Conservation (phyloP, 2,888 invertebrate genomes). For the Stomorhina lunata region DNA sequence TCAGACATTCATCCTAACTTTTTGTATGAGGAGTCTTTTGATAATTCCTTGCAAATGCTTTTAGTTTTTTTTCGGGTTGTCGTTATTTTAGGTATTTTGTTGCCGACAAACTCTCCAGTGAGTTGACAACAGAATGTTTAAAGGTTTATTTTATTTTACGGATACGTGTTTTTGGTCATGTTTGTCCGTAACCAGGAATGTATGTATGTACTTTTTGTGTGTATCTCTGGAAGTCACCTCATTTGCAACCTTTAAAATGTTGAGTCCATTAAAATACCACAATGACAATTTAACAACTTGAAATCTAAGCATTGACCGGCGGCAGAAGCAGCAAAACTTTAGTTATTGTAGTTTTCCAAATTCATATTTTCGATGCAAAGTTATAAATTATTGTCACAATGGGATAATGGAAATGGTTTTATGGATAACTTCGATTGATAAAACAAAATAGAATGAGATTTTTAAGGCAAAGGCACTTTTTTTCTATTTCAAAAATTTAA, state of each 20-base stretch:
- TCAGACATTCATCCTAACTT: not conserved
- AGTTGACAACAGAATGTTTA: conserved; percentile 58
- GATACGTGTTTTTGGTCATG: not conserved
- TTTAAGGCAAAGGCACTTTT: no score
- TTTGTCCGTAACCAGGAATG: not conserved
- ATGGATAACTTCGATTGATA: not conserved
- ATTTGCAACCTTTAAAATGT: conserved; percentile 58
- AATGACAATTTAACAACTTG: conserved; percentile 55
- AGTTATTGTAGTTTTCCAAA: not conserved
- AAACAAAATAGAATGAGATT: not conserved
- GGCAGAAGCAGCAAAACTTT: conserved; percentile 25
- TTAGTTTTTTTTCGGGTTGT: conserved; percentile 17
- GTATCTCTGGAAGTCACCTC: conserved; percentile 41
- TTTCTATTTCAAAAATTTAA: no score
- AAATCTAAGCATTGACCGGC: conserved; percentile 47
- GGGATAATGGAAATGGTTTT: not conserved
- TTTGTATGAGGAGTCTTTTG: conserved; percentile 3
- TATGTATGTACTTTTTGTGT: not conserved
- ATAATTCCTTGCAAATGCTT: conserved; percentile 41
- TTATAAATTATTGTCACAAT: conserved; percentile 53
- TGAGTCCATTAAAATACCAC: conserved; percentile 61
- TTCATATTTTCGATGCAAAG: conserved; percentile 20
- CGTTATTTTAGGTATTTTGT: conserved; percentile 9
- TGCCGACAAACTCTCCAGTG: conserved; percentile 37
- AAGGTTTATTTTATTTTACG: conserved; percentile 41